Evolutionary conservation across 1,140 invertebrate genomes (phyloP), one percentile per base, ranked within the genome.

Genomic region (Heliconius melpomene): DNA sequence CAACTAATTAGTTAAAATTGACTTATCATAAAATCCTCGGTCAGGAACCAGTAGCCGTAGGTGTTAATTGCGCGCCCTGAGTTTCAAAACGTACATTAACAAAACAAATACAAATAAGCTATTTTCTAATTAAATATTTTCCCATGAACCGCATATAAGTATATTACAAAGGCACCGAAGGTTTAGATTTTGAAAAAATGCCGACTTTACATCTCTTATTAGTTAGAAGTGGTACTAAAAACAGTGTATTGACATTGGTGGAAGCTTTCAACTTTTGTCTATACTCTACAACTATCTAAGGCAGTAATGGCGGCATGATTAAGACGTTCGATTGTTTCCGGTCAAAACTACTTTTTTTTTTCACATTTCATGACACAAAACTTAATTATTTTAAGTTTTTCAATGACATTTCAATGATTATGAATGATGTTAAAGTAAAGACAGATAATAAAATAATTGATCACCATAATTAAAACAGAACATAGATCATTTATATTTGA

Each of bases 121-220:
- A 92, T 94, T 93, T 90, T 92, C 89, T 94, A 93, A 94, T 94
- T 94, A 93, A 91, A 93, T 94, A 90, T 92, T 93, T 94, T 94
- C 92, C 92, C 92, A 94, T 92, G 84, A 85, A 70, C 83, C 85
- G 75, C 36, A 72, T 85, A 78, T 81, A 80, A 79, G 82, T 85
- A 84, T 80, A 83, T 80, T 80, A 88, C 89, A 93, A 91, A 93
- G 91, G 88, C 80, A 87, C 91, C 91, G 91, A 87, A 85, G 79
- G 79, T 84, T 89, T 86, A 52, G 79, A 82, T 84, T 89, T 86
- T 86, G 80, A 87, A 87, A 87, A 89, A 86, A 88, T 82, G 80
- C 90, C 88, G 87, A 87, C 91, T 93, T 94, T 93, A 94, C 92
- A 89, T 85, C 92, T 90, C 91, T 94, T 87, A 93, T 94, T 94